These are phyloP conservation scores for Capra hircus DNA, from an alignment of 2,113 vertebrate species.

Conservation along the genomic window DNA sequence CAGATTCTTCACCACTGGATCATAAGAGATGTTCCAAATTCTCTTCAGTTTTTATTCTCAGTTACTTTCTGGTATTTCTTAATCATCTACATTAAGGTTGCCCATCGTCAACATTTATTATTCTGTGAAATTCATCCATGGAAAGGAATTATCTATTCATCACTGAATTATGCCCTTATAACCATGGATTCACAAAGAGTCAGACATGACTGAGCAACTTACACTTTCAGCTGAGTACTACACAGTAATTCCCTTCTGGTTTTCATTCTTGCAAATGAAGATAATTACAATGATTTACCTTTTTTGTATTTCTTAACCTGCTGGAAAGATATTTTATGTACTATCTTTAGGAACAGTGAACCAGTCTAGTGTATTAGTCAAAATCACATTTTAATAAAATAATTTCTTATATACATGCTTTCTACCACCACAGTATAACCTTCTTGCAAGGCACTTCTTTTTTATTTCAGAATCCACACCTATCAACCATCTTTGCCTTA, in stretches of 20 bases:
- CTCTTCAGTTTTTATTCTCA: neutral
- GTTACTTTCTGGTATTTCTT: neutral
- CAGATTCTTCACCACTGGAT: neutral
- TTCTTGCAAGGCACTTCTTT: neutral
- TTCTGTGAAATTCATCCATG: neutral
- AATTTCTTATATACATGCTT: neutral
- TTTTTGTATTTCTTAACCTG: constrained; percentile 15
- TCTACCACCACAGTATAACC: neutral
- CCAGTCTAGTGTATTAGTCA: neutral
- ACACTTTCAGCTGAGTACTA: neutral
- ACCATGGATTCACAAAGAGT: neutral
- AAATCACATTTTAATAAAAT: constrained; percentile 16
- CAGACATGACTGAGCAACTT: neutral
- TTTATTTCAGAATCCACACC: neutral
- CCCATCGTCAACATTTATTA: neutral
- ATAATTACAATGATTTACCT: neutral
- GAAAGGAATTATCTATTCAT: constrained; percentile 19
- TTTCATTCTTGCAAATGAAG: neutral
- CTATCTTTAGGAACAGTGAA: neutral
- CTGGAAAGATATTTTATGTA: neutral
- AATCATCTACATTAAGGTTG: neutral
- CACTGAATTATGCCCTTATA: neutral
- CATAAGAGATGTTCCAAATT: neutral
- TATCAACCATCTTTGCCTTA: neutral
- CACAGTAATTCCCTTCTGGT: neutral